Base-by-base conservation (phyloP, 2,888 invertebrate genomes). In the Acholoe squamosa region DNA sequence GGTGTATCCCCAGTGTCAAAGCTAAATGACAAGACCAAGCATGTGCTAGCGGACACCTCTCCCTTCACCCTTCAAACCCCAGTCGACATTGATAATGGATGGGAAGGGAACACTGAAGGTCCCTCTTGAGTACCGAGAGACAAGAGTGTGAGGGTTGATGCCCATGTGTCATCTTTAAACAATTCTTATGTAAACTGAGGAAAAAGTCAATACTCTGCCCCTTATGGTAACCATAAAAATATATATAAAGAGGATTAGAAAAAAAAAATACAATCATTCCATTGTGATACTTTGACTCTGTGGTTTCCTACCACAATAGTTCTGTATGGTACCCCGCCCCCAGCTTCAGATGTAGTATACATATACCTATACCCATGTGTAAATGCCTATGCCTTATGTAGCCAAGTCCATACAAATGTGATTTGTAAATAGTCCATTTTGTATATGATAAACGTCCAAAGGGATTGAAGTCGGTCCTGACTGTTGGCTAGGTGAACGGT, bases 191-290 rank as follows among this genome's bases (percentile, higher is more conserved):
- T 61, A 61, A 61, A 61, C 61, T 43, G 10, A 43, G 10, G 10
- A 19, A n/a, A n/a, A 61, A 61, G 61, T 61, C 61, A 61, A 61
- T n/a, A 19, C 61, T n/a, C 61, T 61, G n/a, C 61, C 3, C 61
- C 61, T 12, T 43, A 43, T 43, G 43, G 43, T 43, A 43, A 43
- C 43, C 43, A 43, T 43, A 43, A 3, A 43, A 43, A 7, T 43
- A 43, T 43, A 7, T 43, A 43, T 43, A 43, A 43, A 43, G 3
- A 43, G 43, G 43, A 3, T 43, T n/a, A n/a, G n/a, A n/a, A n/a
- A n/a, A n/a, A n/a, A 61, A n/a, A 61, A 61, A 61, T 43, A 61
- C 71, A 71, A 71, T 28, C 71, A 71, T 71, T 71, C 71, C 71
- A 71, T 71, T 71, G 71, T 71, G 71, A 71, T 71, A 71, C 1